Evolutionary conservation across 2,113 vertebrate species (phyloP), one percentile per base, ranked within the genome.

Genomic region (Phasianus colchicus): DNA sequence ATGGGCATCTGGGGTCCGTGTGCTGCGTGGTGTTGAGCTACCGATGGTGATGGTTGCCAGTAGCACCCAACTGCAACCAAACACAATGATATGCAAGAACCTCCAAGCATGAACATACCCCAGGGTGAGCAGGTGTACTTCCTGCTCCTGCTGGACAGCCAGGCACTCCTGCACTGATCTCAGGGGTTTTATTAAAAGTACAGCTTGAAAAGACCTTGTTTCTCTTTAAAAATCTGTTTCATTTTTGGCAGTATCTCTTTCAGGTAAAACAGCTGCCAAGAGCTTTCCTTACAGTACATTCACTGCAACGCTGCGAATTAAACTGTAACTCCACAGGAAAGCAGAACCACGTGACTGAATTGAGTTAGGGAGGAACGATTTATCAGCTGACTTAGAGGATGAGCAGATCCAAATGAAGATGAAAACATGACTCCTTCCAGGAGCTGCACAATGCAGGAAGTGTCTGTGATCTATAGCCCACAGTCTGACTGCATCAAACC

Each of bases 321-420:
- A 75, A 58, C 82, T 34, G 47, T 45, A 60, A 70, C 61, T 5
- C 66, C n/a, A 11, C 58, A 25, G 83, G 83, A 60, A 61, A 60
- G 48, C 58, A 63, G 73, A 75, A 18, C 48, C 69, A 18, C 29
- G 45, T 73, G 55, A n/a, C 18, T 94, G 95, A 88, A 97, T 93
- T 94, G 97, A 96, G 94, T 96, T 97, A 96, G 79, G 66, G 89
- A 89, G 48, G 60, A 93, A 58, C 22, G 6, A 95, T 95, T 94
- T 88, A 88, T 96, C 96, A 91, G 63, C 91, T 73, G 83, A 63
- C 95, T 97, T 19, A 89, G 89, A 89, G 64, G 76, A 95, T 88
- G 57, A 67, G 52, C 91, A 89, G 75, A 92, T 76, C 91, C 95
- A 91, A 92, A 81, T n/a, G 67, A 87, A 84, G 86, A 91, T 89